Base-by-base conservation (phyloP, 2,888 invertebrate genomes). In the Cephalotes varians region DNA sequence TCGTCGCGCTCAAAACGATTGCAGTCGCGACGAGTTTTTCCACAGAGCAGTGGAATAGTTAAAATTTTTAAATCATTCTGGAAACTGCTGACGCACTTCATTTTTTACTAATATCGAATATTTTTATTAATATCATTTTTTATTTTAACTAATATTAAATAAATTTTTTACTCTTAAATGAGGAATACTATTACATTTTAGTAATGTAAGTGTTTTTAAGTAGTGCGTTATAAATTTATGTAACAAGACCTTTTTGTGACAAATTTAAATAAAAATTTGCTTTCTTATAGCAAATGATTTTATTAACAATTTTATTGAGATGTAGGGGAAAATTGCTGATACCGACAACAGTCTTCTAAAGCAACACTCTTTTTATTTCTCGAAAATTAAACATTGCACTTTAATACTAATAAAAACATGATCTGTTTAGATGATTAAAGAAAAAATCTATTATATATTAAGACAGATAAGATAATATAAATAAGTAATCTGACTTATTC, bases 1-100 rank as follows among this genome's bases (percentile, higher is more conserved):
- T 73, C 60, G 60, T 34, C 47, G 62, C 21, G 47, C 18, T 62
- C 62, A 31, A 73, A 60, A 73, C 47, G 62, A 25, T 65, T 65
- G 65, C 18, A 76, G 65, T 37, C 49, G 37, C 49, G 65, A 51
- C n/a, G 18, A 76, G 18, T 76, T 54, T 37, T 51, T 49, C 3
- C 4, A 37, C 28, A n/a, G 47, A 47, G 21, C 37, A n/a, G 49
- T 21, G 28, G 21, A 28, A 15, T 65, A 76, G n/a, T 65, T 65
- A 51, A 28, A 51, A 37, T 65, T 76, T 51, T 65, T 40, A 37
- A 51, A 25, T 76, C 37, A 40, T 51, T 76, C 64, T 34, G 12
- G 12, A 25, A 76, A 65, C n/a, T 34, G 31, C 37, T n/a, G 28
- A 34, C 37, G 28, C 21, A 37, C 15, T 37, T 37, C 25, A 44